Evolutionary conservation across 2,888 invertebrate genomes (phyloP), one percentile per base, ranked within the genome.

Genomic region (Tiphia femorata): DNA sequence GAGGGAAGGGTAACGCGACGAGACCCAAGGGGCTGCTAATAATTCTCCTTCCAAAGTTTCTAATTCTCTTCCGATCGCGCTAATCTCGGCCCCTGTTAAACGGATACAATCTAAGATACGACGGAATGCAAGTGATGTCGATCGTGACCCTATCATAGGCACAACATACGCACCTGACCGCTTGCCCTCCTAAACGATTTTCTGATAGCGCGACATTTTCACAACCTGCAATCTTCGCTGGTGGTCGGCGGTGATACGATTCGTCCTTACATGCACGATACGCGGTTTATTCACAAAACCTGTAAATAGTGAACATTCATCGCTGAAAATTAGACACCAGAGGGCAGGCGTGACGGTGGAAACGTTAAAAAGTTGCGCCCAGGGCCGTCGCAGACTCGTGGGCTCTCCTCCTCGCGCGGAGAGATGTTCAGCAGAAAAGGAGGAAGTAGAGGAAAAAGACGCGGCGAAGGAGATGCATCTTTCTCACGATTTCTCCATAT

Each of bases 321-420:
- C 70, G 72, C 69, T 76, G 70, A 75, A 77, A 73, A 75, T 80
- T 72, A 68, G 69, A 75, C 81, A 70, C 76, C 73, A 80, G 81
- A 79, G 80, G 82, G 81, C 80, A 70, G 73, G 51, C 59, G 63
- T 64, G 58, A 64, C 67, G 68, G 66, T 72, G 67, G 63, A 64
- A 69, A 64, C 67, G 70, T 72, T 71, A 70, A 71, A 73, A 75
- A 70, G 58, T 72, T 72, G 64, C 59, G 66, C 59, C 65, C 77
- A 77, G 77, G 77, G 75, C 74, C 74, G 77, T 74, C 60, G 55
- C 47, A 41, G 59, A 48, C 43, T 64, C 21, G 37, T 40, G 51
- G 52, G 57, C 30, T 43, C 55, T 52, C 52, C 37, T 46, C 25
- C 19, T 16, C 27, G 29, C 25, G 53, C 53, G 41, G 8, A 23